Evolutionary conservation across 2,888 invertebrate species (phyloP), one percentile per base, ranked within the genome.

Genomic region (Mycalesis mineus): DNA sequence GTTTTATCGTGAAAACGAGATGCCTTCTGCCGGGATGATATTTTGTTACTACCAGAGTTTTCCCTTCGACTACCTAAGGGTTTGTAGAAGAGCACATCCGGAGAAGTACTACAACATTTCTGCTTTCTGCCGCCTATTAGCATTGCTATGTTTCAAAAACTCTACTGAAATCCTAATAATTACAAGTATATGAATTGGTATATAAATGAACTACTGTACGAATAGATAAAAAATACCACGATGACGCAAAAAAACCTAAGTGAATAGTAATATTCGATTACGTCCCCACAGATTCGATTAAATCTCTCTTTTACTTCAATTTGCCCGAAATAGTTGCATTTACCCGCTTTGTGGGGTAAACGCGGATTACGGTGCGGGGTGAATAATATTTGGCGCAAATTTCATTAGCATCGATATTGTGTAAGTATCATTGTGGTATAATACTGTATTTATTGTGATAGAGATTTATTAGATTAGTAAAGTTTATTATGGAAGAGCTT

Each of bases 261-360:
- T 74, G 75, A 69, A 75, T 77, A 72, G 68, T 72, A 74, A 76
- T 77, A 85, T 79, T 78, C 75, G 74, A 84, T 86, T 83, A 84
- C 77, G 65, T 70, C 66, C 70, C 68, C 63, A 64, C 65, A 68
- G 72, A 88, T 87, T 82, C 73, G 78, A 87, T 88, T 88, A 86
- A 68, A 75, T 61, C 73, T 75, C 85, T 86, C 83, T 83, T 75
- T 77, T 75, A 77, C 80, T 75, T 69, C 78, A 49, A 61, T 85
- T 83, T 64, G 58, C 48, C 51, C 62, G 62, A 68, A 65, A 65
- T 67, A 61, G 65, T 62, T 64, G 59, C 60, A 61, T 61, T 65
- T 64, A 65, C 53, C 50, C 62, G 63, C 58, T 45, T 66, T 56
- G 54, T 61, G 67, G 67, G 64, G 62, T 67, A 64, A 67, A 62